These are phyloP conservation scores for Hucho hucho DNA, from an alignment of 2,113 vertebrate genomes.

Conservation along the genomic window DNA sequence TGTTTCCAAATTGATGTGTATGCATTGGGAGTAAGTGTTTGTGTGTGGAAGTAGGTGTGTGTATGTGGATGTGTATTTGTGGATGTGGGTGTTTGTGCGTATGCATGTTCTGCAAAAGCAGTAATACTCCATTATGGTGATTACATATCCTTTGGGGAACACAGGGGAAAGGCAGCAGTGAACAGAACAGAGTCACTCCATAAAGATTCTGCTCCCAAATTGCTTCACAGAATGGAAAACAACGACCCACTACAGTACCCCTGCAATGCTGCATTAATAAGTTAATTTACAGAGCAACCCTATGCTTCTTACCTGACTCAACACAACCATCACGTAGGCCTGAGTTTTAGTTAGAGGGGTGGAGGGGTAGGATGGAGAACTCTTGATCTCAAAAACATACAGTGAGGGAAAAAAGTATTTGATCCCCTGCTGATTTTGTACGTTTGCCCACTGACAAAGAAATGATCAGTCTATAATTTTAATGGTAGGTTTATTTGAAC, in stretches of 20 bases:
- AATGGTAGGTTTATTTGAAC: too few relatives aligned
- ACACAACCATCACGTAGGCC: neutral
- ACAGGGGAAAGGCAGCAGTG: neutral
- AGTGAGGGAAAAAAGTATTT: too few relatives aligned
- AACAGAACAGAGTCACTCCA: neutral
- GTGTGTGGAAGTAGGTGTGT: too few relatives aligned
- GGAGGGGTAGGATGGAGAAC: too few relatives aligned
- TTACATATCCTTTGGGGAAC: neutral
- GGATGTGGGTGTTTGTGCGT: neutral
- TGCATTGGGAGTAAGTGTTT: neutral
- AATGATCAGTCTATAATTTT: too few relatives aligned
- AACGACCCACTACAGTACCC: neutral
- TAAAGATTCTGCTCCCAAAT: neutral
- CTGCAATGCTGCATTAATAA: neutral
- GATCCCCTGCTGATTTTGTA: too few relatives aligned
- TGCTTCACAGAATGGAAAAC: neutral
- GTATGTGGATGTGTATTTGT: too few relatives aligned
- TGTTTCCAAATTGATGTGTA: neutral
- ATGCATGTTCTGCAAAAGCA: neutral
- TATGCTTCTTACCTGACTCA: neutral
- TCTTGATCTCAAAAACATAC: too few relatives aligned
- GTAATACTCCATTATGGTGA: neutral
- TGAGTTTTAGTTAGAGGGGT: neutral
- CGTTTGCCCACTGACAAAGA: too few relatives aligned
- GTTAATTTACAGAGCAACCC: neutral